Evolutionary conservation across 2,888 invertebrate species (phyloP), one percentile per base, ranked within the genome.

Genomic region (Gari tellinella): DNA sequence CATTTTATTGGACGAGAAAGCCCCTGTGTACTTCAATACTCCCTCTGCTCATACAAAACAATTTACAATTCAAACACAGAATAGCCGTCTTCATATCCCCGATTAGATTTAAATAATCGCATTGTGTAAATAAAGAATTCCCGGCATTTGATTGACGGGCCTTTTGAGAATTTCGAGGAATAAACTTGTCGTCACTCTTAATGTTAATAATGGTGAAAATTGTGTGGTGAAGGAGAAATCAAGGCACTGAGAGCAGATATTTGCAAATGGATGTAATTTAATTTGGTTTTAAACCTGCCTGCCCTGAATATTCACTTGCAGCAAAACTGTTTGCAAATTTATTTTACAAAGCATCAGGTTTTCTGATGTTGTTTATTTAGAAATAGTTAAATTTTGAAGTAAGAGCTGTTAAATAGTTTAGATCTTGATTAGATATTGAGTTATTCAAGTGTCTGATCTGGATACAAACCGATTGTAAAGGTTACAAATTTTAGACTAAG

Each of bases 91-190:
- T 73, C 70, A 83, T 80, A 81, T 80, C 80, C 69, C 68, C 81
- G 78, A 84, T 84, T 86, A 81, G 81, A 82, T 84, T 82, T 83
- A 80, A 84, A 85, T 85, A 78, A 82, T 79, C 64, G 56, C 73
- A 63, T 69, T 80, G 80, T 66, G 76, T 80, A 81, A 82, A 81
- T 78, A 80, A 79, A 76, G 65, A 61, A 52, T 51, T 26, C 52
- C 46, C 31, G 26, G 23, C 23, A 49, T 40, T 55, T 67, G 48
- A 61, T 55, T 67, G 61, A 51, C 56, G 40, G 41, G 51, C 45
- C 62, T 46, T 25, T 19, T 17, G 63, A 63, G 63, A 51, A 49
- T 67, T 61, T 38, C n/a, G 45, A 53, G 48, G 60, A 67, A 67
- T 67, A 67, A 61, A 67, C 46, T 55, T 61, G 67, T 57, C 57